A percentile compares a stretch with the other conserved stretches of the same genome.
phyloP scores from a whole-genome alignment of 2,888 invertebrate genomes.

The Agriopis leucophaearia region DNA sequence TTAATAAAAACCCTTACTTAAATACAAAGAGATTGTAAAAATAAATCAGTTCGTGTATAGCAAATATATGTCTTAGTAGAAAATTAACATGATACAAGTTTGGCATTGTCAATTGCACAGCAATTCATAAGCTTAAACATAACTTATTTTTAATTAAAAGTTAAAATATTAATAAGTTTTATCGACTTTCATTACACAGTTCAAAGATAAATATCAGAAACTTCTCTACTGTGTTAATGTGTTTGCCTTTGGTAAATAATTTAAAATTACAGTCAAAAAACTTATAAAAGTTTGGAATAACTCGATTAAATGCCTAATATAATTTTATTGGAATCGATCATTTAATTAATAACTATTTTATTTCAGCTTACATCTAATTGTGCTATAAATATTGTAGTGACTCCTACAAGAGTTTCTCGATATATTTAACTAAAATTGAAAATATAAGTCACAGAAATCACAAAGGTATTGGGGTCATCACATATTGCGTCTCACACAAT shows the following conservation, averaged over 20 bases:
- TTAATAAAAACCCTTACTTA: too few species aligned
- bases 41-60: constrained; percentile 36
- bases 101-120: constrained; percentile 59
- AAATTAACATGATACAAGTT: constrained; percentile 50
- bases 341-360: neutral
- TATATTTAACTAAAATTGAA: constrained; percentile 34
- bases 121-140: constrained; percentile 46
- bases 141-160: constrained; percentile 37
- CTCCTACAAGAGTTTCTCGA: constrained; percentile 5
- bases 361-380: constrained; percentile 15
- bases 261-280: constrained; percentile 26
- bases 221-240: constrained; percentile 32
- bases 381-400: constrained; percentile 22
- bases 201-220: constrained; percentile 18
- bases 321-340: constrained; percentile 30
- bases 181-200: constrained; percentile 29
- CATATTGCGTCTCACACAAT: constrained; percentile 31
- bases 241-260: constrained; percentile 43
- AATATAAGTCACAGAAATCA: constrained; percentile 45
- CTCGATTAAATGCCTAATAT: constrained; percentile 35
- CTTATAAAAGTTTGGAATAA: constrained; percentile 32
- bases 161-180: constrained; percentile 4
- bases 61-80: constrained; percentile 50
- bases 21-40: constrained; percentile 18
- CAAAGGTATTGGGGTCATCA: constrained; percentile 40